A percentile compares a stretch with the other conserved stretches of the same genome.
Evolutionary conservation across 2,888 invertebrate species (phyloP).

Genomic region (Drosophila lacicola): DNA sequence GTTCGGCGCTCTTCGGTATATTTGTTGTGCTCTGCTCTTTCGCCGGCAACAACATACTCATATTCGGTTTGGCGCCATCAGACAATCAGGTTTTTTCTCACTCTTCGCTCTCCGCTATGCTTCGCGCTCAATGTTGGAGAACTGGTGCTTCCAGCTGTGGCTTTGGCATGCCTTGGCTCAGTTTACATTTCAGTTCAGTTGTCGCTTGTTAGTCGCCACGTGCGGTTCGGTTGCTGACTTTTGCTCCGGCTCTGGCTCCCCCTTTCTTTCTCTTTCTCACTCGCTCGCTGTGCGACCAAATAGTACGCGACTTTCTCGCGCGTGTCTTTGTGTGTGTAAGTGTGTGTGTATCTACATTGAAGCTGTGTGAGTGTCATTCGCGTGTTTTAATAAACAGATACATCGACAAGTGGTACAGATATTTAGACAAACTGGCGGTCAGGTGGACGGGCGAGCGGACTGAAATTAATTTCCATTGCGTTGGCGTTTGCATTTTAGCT

Average conservation of each 20-base stretch:
- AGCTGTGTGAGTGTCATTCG: constrained; percentile 50
- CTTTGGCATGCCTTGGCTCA: constrained; percentile 43
- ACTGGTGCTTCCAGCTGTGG: constrained; percentile 51
- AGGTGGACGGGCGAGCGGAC: constrained; percentile 11
- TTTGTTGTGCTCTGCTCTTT: constrained; percentile 75
- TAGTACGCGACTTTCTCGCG: constrained; percentile 43
- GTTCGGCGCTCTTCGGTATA: constrained; percentile 15
- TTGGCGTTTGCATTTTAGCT: constrained; percentile 53
- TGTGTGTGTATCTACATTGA: constrained; percentile 2
- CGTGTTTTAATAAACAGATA: constrained; percentile 44
- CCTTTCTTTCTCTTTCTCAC: constrained; percentile 8
- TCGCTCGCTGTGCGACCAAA: constrained; percentile 36
- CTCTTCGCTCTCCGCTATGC: constrained; percentile 40
- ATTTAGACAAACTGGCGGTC: constrained; percentile 27
- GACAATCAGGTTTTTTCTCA: constrained; percentile 37
- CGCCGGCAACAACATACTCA: constrained; percentile 63
- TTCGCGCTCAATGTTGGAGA: constrained; percentile 53
- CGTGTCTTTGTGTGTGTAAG: constrained; percentile 16
- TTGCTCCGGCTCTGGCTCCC: constrained; percentile 24
- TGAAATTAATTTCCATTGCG: constrained; percentile 54
- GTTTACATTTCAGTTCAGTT: constrained; percentile 71
- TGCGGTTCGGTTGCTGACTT: constrained; percentile 68
- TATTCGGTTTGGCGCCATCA: constrained; percentile 41
- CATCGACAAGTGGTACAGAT: constrained; percentile 25
- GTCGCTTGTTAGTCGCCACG: constrained; percentile 77